Conservation (phyloP, 2,888 invertebrate genomes). For the Crocallis elinguaria region DNA sequence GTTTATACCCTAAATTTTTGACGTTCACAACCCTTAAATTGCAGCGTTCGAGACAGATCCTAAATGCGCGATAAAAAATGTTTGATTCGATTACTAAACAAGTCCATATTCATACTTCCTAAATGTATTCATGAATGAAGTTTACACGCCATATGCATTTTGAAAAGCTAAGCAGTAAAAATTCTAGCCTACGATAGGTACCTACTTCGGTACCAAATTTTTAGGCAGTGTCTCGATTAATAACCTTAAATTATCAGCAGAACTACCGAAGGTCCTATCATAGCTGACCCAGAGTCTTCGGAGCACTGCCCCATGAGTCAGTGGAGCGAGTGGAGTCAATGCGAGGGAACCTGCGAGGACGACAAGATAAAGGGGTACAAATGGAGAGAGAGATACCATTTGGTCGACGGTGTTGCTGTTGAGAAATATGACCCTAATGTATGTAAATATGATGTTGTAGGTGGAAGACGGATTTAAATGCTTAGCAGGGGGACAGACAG, state of each 20-base stretch:
- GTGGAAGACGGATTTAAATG: no score
- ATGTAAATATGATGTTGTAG: no score
- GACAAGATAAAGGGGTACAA: conserved; percentile 59
- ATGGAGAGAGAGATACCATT: conserved; percentile 69
- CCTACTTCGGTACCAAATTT: neutral
- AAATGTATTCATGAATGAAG: no score
- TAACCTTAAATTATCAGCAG: neutral
- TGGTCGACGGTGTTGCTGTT: conserved; percentile 70
- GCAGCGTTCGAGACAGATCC: no score
- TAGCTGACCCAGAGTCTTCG: conserved; percentile 57
- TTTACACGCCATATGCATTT: no score
- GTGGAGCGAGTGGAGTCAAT: conserved; percentile 71
- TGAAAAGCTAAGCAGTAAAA: no score
- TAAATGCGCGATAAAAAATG: no score
- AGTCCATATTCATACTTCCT: no score
- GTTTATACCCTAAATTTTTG: no score
- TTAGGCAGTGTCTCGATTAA: neutral
- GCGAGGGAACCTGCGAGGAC: conserved; percentile 66
- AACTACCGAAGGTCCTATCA: conserved; percentile 55
- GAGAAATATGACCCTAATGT: conserved; percentile 74
- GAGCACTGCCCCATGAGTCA: conserved; percentile 67
- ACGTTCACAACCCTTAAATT: no score
- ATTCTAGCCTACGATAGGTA: neutral
- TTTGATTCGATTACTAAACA: no score
- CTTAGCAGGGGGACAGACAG: no score